Conservation (phyloP, 2,797 vertebrate genomes). For the Lithobates pipiens region DNA sequence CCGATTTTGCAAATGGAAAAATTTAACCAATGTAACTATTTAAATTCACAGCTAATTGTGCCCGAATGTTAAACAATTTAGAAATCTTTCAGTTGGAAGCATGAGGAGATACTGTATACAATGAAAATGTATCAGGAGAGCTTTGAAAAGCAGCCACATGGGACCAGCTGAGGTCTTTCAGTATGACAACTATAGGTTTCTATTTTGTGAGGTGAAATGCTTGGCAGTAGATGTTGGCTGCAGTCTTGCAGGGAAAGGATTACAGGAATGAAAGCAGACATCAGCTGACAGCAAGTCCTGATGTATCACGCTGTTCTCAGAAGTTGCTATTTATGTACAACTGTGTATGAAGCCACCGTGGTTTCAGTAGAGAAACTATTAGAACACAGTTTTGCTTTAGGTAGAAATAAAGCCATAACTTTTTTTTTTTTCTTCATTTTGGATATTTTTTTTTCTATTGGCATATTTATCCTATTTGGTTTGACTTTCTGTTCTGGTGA, state of each 20-base stretch:
- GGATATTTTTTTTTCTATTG: too few species aligned
- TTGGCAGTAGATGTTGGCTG: constrained; percentile 18
- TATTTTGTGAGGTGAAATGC: constrained; percentile 49
- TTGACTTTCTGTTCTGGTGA: too few species aligned
- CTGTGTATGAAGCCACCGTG: too few species aligned
- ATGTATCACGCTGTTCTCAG: not conserved
- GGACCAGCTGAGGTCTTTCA: constrained; percentile 36
- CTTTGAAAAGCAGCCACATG: not conserved
- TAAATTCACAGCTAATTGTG: not conserved
- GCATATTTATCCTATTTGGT: too few species aligned
- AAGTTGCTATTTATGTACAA: not conserved
- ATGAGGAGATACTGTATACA: not conserved
- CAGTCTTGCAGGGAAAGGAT: constrained; percentile 16
- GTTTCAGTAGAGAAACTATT: too few species aligned
- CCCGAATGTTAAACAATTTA: not conserved
- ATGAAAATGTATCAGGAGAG: not conserved
- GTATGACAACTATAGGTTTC: constrained; percentile 34
- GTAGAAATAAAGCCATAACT: too few species aligned
- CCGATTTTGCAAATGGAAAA: too few species aligned
- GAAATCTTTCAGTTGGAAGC: not conserved
- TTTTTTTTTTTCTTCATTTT: too few species aligned
- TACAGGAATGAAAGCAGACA: not conserved
- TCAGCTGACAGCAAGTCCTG: not conserved
- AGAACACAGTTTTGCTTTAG: too few species aligned
- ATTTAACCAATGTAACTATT: not conserved